phyloP scores from a whole-genome alignment of 2,797 vertebrate genomes.

The Leptoclinus maculatus region DNA sequence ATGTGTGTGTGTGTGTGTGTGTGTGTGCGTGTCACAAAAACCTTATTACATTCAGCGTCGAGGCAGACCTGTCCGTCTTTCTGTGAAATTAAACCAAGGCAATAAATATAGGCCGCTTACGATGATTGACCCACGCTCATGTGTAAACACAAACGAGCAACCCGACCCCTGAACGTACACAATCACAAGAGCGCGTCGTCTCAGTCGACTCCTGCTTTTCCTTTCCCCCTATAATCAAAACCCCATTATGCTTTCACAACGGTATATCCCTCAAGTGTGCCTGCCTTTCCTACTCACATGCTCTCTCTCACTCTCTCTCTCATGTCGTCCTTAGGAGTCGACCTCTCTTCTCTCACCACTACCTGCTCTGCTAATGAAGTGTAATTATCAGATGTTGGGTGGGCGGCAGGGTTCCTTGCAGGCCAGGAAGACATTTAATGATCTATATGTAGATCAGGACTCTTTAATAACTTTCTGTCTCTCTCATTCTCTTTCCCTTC shows the following conservation, averaged over 20 bases:
- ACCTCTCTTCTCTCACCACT: conserved; percentile 61
- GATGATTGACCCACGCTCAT: conserved; percentile 61
- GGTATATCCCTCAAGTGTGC: conserved; percentile 22
- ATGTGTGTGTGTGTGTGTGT: conserved; percentile 17
- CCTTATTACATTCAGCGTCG: conserved; percentile 58
- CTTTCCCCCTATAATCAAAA: conserved; percentile 51
- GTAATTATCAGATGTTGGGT: conserved; percentile 78
- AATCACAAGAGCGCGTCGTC: conserved; percentile 20
- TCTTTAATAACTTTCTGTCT: conserved; percentile 66
- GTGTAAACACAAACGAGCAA: conserved; percentile 42
- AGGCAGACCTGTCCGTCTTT: conserved; percentile 65
- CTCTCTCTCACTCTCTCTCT: conserved; percentile 23
- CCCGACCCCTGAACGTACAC: conserved; percentile 6
- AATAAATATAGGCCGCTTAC: conserved; percentile 74
- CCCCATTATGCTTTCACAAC: conserved; percentile 48
- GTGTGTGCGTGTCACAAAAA: conserved; percentile 31
- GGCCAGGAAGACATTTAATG: conserved; percentile 63
- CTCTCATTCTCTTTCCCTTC: conserved; percentile 35
- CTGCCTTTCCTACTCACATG: conserved; percentile 1
- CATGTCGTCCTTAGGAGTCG: not conserved
- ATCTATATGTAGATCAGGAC: conserved; percentile 68
- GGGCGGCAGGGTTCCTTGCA: conserved; percentile 62
- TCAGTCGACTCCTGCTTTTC: conserved; percentile 30
- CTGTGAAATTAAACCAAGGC: conserved; percentile 67
- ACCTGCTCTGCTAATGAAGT: conserved; percentile 76